Evolutionary conservation across 2,113 vertebrate species (phyloP).

Genomic region (Centropristis striata): DNA sequence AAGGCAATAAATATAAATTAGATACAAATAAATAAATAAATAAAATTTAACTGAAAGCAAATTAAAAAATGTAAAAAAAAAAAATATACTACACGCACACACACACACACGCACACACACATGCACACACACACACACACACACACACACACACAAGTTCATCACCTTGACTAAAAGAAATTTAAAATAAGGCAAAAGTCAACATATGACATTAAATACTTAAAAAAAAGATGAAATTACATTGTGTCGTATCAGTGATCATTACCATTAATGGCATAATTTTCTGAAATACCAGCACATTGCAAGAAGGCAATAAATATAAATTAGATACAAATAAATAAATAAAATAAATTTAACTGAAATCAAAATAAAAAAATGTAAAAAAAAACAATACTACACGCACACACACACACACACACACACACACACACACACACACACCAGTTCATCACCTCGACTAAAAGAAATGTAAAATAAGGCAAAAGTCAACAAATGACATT

Average conservation of each 20-base stretch:
- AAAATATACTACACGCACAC: too few relatives aligned
- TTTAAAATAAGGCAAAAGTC: slow-evolving; percentile 32
- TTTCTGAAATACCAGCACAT: slow-evolving; percentile 3
- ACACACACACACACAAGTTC: slow-evolving; percentile 5
- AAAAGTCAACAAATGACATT: neutral
- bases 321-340: slow-evolving; percentile 42
- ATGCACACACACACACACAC: too few relatives aligned
- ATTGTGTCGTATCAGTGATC: neutral
- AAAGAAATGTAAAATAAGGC: slow-evolving; percentile 20
- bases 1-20: neutral
- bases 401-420: too few relatives aligned
- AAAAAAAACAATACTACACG: slow-evolving; percentile 26
- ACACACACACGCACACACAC: slow-evolving; percentile 1
- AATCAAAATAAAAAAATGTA: neutral
- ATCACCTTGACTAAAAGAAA: neutral
- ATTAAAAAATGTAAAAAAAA: too few relatives aligned
- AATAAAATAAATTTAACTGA: slow-evolving; percentile 26
- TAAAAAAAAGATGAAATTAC: too few relatives aligned
- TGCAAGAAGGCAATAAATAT: slow-evolving; percentile 16
- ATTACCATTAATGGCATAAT: slow-evolving; percentile 7
- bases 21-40: slow-evolving; percentile 40
- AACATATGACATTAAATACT: too few relatives aligned
- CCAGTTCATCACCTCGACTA: neutral
- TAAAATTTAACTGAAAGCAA: slow-evolving; percentile 21
- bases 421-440: too few relatives aligned